A percentile compares a stretch with the other conserved stretches of the same genome.
phyloP scores from a whole-genome alignment of 2,113 vertebrate species.

The Calidris pygmaea region DNA sequence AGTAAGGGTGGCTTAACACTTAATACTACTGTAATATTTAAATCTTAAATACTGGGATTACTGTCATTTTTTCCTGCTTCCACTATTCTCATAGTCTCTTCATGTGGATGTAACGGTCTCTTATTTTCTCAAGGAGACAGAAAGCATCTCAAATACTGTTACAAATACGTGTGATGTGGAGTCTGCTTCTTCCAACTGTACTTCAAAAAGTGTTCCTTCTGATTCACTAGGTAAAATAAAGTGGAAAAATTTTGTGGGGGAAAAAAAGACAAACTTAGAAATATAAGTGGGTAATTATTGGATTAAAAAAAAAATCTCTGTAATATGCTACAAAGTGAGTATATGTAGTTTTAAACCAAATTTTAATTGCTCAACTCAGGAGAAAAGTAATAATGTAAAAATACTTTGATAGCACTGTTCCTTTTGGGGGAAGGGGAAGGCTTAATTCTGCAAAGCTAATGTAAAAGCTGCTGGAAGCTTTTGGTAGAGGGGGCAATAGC shows the following conservation, averaged over 20 bases:
- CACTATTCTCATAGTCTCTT: background rate
- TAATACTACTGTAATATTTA: background rate
- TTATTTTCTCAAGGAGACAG: conserved; percentile 57
- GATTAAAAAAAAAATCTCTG: background rate
- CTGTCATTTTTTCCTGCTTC: background rate
- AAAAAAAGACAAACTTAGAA: background rate
- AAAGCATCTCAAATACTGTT: background rate
- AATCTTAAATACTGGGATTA: background rate
- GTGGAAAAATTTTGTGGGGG: background rate
- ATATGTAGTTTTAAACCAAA: background rate
- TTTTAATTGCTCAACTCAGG: background rate
- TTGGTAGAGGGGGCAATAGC: background rate
- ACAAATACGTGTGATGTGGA: background rate
- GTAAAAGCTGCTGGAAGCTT: background rate
- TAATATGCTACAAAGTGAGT: background rate
- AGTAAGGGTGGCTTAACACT: background rate
- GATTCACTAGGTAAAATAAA: conserved; percentile 38
- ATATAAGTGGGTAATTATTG: background rate
- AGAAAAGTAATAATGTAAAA: background rate
- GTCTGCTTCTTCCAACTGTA: background rate
- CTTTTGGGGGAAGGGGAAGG: background rate
- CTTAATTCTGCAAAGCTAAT: background rate
- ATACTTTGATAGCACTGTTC: background rate
- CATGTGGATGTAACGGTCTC: background rate
- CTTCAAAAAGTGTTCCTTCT: background rate